phyloP scores from a whole-genome alignment of 2,113 vertebrate species.

The Donacobius atricapilla region DNA sequence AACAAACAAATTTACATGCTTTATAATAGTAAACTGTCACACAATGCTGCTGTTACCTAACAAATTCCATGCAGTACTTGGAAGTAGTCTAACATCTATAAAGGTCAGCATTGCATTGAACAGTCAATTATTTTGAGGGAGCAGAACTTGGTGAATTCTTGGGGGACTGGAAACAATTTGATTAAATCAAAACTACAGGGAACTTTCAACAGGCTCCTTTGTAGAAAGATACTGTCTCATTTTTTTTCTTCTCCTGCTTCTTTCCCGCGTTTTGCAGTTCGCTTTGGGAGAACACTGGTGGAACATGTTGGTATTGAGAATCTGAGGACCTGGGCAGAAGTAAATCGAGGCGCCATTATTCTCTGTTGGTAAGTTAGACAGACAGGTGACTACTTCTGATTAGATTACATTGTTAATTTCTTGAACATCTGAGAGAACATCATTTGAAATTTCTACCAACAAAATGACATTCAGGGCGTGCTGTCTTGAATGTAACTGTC shows the following conservation, averaged over 20 bases:
- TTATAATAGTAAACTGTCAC: background rate
- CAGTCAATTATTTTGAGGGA: background rate
- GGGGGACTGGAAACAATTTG: background rate
- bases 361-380: slow-evolving; percentile 83
- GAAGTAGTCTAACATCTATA: background rate
- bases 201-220: background rate
- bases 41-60: background rate
- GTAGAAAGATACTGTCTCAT: background rate
- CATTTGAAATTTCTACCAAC: background rate
- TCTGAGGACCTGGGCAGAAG: slow-evolving; percentile 83
- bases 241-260: background rate
- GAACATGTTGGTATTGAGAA: slow-evolving; percentile 83
- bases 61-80: background rate
- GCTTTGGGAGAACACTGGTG: slow-evolving; percentile 84
- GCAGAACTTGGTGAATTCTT: background rate
- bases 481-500: background rate
- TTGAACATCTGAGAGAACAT: background rate
- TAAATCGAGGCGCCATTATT: slow-evolving; percentile 93
- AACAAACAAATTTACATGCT: background rate
- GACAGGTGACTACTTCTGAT: background rate
- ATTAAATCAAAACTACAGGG: background rate
- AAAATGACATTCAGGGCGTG: accelerated
- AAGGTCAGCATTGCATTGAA: background rate
- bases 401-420: background rate
- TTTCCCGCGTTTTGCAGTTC: slow-evolving; percentile 69